Conservation (phyloP, 2,113 vertebrate species). For the Elachura formosa region DNA sequence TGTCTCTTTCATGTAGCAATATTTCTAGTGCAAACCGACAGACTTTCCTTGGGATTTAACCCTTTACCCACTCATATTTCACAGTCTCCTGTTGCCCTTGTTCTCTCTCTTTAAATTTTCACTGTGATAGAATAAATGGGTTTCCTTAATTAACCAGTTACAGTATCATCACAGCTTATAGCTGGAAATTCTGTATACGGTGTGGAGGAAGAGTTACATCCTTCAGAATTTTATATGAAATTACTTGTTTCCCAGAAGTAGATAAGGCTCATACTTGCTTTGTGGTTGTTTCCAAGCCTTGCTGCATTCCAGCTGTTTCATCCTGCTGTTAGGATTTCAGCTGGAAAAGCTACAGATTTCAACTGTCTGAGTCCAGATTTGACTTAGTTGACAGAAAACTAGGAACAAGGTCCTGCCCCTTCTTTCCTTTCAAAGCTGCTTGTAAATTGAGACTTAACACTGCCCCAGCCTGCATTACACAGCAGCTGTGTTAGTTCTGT, state of each 20-base stretch:
- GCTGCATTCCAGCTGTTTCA: background rate
- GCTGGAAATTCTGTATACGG: background rate
- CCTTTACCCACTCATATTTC: background rate
- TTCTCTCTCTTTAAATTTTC: background rate
- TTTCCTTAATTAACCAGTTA: background rate
- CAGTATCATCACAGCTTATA: background rate
- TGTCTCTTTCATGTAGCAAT: background rate
- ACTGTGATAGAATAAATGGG: background rate
- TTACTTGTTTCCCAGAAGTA: background rate
- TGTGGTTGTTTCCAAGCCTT: background rate
- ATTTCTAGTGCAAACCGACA: background rate
- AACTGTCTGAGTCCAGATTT: background rate
- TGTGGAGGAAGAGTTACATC: background rate
- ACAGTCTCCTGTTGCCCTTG: background rate
- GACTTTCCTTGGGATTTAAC: background rate
- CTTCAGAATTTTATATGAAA: background rate
- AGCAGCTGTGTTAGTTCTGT: background rate
- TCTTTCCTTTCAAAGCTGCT: background rate
- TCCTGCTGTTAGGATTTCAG: rapidly evolving
- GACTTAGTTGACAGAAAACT: background rate
- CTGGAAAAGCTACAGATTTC: background rate
- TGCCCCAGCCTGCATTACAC: rapidly evolving
- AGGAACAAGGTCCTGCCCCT: background rate
- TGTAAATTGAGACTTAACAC: background rate
- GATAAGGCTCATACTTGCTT: background rate